Evolutionary conservation across 1,140 invertebrate species (phyloP), one percentile per base, ranked within the genome.

Genomic region (Telenomus remus): DNA sequence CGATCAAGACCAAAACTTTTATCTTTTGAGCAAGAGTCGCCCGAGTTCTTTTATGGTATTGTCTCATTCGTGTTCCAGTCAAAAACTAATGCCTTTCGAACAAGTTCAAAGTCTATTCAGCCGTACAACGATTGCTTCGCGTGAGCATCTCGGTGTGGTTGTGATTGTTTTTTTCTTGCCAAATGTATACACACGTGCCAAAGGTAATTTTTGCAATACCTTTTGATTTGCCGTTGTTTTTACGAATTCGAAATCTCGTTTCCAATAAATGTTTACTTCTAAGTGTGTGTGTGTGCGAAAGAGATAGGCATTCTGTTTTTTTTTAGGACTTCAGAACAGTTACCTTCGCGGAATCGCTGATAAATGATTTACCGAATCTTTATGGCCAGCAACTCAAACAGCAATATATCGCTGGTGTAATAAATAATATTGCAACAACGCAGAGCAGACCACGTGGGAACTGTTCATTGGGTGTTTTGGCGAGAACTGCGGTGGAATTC

Each of bases 1-100:
- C 65, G 65, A 76, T 70, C 64, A 69, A 66, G 73, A 76, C 35
- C 54, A 60, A 76, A 70, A 76, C 54, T 76, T 76, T 70, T 70
- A 76, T 70, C 73, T 70, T 65, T 47, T 55, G 55, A 76, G 65
- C 65, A 76, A 70, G 61, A 66, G 59, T 70, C 59, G 60, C 44
- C 47, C 46, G 59, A 70, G 54, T 76, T 65, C 73, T 76, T 70
- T 70, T 65, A 70, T 65, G 53, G 73, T 65, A 76, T 76, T 76
- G 65, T 70, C 48, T 76, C 65, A 60, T 64, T 76, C 60, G 46
- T 70, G 64, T 54, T 69, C 50, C 54, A 76, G 65, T 76, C 73
- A 76, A 76, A 75, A 65, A 60, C 59, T 76, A 76, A 70, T 76
- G 73, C 64, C 19, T 65, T 65, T 49, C 64, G 54, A 64, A 39